phyloP scores from a whole-genome alignment of 2,888 invertebrate genomes.

The Eurois occulta region DNA sequence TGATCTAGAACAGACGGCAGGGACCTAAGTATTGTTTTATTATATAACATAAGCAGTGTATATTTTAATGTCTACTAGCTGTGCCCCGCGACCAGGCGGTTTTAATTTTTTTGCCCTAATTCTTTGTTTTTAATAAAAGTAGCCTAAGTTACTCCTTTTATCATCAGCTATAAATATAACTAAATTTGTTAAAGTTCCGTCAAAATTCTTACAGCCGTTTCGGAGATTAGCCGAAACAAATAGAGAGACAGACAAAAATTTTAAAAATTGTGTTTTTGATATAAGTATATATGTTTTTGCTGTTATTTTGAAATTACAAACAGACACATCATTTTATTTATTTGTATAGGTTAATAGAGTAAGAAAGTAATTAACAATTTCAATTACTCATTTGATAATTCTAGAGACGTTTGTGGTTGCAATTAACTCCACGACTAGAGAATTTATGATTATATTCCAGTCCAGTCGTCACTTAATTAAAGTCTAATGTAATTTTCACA shows the following conservation, averaged over 20 bases:
- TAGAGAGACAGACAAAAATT: too few species aligned
- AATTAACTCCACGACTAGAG: not conserved
- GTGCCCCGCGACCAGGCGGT: too few species aligned
- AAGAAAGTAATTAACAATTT: not conserved
- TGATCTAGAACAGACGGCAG: not conserved
- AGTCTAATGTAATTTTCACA: slow-evolving; percentile 19
- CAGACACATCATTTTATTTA: not conserved
- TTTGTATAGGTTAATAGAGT: not conserved
- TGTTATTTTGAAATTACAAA: too few species aligned
- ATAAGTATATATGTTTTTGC: too few species aligned
- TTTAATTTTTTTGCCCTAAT: too few species aligned
- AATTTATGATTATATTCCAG: slow-evolving; percentile 2
- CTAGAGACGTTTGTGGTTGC: not conserved
- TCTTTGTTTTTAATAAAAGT: too few species aligned
- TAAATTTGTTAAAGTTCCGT: not conserved
- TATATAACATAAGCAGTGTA: not conserved
- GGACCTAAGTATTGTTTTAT: not conserved
- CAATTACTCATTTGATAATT: not conserved
- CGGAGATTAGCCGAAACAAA: too few species aligned
- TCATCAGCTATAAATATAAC: too few species aligned
- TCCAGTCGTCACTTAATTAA: slow-evolving; percentile 1
- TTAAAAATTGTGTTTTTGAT: too few species aligned
- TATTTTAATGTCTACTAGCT: too few species aligned
- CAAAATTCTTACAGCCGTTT: too few species aligned
- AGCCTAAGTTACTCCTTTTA: too few species aligned